Percentiles rank a stretch among this genome's conserved stretches.
These are phyloP conservation scores for Turritopsis dohrnii DNA, from an alignment of 30 jellyfish, hydroid and myxozoan genomes.

Conservation along the genomic window DNA sequence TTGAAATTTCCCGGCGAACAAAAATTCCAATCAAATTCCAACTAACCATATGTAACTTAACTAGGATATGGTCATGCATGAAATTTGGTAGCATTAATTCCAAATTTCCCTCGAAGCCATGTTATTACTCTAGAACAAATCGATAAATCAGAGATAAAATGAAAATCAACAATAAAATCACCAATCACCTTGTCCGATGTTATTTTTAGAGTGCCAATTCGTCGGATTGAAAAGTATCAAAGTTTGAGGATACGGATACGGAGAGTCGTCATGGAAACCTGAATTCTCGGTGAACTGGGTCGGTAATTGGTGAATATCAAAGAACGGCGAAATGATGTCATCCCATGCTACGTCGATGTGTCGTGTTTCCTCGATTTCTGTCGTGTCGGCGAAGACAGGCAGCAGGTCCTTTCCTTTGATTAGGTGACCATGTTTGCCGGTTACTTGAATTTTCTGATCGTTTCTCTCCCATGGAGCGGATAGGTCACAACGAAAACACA, in stretches of 20 bases:
- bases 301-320: conserved; percentile 16
- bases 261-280: conserved; percentile 18
- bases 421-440: conserved; percentile 31
- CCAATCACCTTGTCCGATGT: conserved; percentile 31
- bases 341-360: conserved; percentile 19
- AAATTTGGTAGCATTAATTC: too few species aligned
- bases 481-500: conserved; percentile 16
- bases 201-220: conserved; percentile 8
- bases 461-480: conserved; percentile 32
- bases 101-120: too few species aligned
- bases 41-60: too few species aligned
- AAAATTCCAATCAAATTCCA: too few species aligned
- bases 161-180: too few species aligned
- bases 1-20: too few species aligned
- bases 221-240: conserved; percentile 17
- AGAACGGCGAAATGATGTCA: conserved; percentile 36
- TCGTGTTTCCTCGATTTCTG: background rate
- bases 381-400: conserved; percentile 10
- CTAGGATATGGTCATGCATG: too few species aligned
- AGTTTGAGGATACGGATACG: conserved; percentile 31
- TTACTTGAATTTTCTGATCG: conserved; percentile 24
- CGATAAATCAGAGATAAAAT: too few species aligned
- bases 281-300: conserved; percentile 2
- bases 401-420: conserved; percentile 16
- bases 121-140: too few species aligned